phyloP scores from a whole-genome alignment of 2,888 invertebrate species.

The Machimus rusticus region DNA sequence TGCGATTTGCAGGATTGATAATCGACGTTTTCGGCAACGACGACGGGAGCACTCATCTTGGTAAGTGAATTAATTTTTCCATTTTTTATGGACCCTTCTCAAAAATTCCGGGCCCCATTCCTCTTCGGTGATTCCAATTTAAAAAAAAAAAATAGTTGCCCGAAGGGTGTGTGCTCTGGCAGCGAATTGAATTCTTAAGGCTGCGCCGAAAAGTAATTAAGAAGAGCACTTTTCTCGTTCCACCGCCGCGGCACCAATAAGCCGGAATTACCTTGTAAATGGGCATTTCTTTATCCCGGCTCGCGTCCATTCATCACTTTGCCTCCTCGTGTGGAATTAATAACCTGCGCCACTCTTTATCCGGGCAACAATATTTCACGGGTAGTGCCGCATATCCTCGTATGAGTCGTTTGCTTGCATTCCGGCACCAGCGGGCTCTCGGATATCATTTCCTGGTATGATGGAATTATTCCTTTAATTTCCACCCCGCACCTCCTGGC shows the following conservation, averaged over 20 bases:
- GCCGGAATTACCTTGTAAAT: background rate
- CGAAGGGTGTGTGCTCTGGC: background rate
- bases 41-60: slow-evolving; percentile 38
- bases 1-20: slow-evolving; percentile 43
- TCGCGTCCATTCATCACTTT: background rate
- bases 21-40: slow-evolving; percentile 48
- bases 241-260: background rate
- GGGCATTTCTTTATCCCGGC: background rate
- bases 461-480: slow-evolving; percentile 23
- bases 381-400: background rate
- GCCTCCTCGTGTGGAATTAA: background rate
- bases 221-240: background rate
- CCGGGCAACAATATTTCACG: background rate
- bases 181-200: background rate
- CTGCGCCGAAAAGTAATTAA: background rate
- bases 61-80: slow-evolving; percentile 17
- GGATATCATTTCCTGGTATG: slow-evolving; percentile 14
- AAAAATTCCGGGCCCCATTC: background rate
- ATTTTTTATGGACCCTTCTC: background rate
- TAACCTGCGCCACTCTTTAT: background rate
- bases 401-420: background rate
- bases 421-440: background rate
- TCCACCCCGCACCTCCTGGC: background rate
- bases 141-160: background rate
- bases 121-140: background rate